Conservation (phyloP, 1,140 invertebrate species). For the Halictus rubicundus region DNA sequence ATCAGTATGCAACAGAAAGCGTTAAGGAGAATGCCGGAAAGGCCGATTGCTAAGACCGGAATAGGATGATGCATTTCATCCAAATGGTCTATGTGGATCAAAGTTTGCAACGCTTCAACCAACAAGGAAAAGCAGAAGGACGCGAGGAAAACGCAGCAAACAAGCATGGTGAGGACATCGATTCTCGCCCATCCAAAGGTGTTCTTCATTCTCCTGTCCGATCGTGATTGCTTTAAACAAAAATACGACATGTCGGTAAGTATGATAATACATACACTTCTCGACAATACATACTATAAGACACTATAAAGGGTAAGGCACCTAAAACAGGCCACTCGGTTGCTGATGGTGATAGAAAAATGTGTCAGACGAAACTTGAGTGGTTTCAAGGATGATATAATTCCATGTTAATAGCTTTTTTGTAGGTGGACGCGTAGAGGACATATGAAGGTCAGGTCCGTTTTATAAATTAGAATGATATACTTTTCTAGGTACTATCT, state of each 20-base stretch:
- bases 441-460: too few relatives aligned
- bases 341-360: too few relatives aligned
- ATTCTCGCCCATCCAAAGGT: constrained; percentile 96
- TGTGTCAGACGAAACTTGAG: too few relatives aligned
- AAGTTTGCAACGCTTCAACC: constrained; percentile 90
- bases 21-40: constrained; percentile 86
- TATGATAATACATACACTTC: too few relatives aligned
- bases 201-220: constrained; percentile 87
- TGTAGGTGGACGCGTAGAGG: too few relatives aligned
- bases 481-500: too few relatives aligned
- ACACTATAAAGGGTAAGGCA: too few relatives aligned
- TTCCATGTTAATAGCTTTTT: too few relatives aligned
- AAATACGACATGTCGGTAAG: neutral
- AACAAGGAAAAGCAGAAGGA: constrained; percentile 91
- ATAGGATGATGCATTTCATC: constrained; percentile 86
- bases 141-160: constrained; percentile 90
- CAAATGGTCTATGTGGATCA: constrained; percentile 88
- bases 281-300: too few relatives aligned
- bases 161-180: constrained; percentile 90
- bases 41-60: constrained; percentile 84
- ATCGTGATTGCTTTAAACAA: constrained; percentile 73
- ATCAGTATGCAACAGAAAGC: constrained; percentile 87
- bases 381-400: too few relatives aligned
- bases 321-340: too few relatives aligned
- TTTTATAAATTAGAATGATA: too few relatives aligned